Conservation (phyloP, 1,140 invertebrate genomes). For the Drosophila mauritiana region DNA sequence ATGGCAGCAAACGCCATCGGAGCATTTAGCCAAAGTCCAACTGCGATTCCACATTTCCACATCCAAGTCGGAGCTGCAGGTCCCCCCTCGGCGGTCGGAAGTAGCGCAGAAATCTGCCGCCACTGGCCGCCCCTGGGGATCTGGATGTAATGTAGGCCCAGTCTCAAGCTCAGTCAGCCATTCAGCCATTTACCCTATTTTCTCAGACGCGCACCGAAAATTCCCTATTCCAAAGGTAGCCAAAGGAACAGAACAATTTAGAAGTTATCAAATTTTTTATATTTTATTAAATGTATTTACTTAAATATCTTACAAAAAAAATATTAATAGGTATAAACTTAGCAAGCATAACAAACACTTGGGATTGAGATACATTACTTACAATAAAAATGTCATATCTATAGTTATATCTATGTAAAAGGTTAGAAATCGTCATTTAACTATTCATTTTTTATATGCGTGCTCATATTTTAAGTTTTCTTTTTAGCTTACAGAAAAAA, state of each 20-base stretch:
- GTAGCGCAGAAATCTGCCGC: constrained; percentile 41
- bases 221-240: neutral
- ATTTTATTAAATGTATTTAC: too few species aligned
- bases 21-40: constrained; percentile 79
- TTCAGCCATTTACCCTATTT: neutral
- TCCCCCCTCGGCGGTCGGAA: constrained; percentile 34
- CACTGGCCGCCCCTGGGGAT: constrained; percentile 37
- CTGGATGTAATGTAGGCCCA: constrained; percentile 33
- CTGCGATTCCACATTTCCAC: constrained; percentile 28
- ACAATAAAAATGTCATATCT: too few species aligned
- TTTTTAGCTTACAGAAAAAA: neutral
- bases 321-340: too few species aligned
- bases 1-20: constrained; percentile 75
- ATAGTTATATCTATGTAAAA: too few species aligned
- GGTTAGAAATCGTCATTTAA: too few species aligned
- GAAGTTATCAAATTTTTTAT: too few species aligned
- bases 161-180: constrained; percentile 7
- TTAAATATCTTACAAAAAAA: too few species aligned
- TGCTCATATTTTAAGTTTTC: too few species aligned
- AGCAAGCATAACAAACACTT: too few species aligned
- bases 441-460: too few species aligned
- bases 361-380: too few species aligned
- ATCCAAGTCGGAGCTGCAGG: constrained; percentile 18
- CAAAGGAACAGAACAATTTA: too few species aligned
- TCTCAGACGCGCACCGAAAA: neutral